Conservation (phyloP, 2,797 vertebrate genomes). For the Pipistrellus kuhlii region DNA sequence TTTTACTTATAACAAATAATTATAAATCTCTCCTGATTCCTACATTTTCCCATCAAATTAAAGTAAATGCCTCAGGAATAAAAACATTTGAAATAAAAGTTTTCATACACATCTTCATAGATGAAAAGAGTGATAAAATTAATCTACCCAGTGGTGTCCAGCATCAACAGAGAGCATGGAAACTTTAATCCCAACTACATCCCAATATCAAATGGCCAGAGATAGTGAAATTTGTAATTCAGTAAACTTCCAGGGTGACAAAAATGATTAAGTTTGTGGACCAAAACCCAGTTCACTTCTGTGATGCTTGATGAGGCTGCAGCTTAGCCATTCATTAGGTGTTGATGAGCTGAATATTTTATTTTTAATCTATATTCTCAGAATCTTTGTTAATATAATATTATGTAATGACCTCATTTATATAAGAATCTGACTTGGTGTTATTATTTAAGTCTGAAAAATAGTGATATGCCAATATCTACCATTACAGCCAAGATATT, state of each 20-base stretch:
- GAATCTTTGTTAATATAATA: background rate
- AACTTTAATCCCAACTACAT: background rate
- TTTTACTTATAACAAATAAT: background rate
- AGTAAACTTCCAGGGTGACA: accelerated
- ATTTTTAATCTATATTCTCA: background rate
- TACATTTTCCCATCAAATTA: background rate
- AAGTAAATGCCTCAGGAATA: background rate
- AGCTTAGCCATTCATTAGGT: background rate
- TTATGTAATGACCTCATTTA: background rate
- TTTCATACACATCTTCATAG: background rate
- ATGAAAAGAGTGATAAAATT: background rate
- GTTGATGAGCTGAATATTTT: background rate
- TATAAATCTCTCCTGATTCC: background rate
- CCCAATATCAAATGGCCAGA: background rate
- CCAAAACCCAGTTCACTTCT: background rate
- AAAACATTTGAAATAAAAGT: conserved; percentile 2
- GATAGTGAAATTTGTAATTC: background rate
- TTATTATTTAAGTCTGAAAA: background rate
- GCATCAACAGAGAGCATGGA: background rate
- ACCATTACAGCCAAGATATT: background rate
- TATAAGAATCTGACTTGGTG: background rate
- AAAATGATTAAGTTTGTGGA: background rate
- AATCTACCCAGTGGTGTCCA: background rate
- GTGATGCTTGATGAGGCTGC: background rate
- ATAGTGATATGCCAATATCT: background rate